Base-by-base conservation (phyloP, 2,113 vertebrate genomes). In the Nothobranchius furzeri region DNA sequence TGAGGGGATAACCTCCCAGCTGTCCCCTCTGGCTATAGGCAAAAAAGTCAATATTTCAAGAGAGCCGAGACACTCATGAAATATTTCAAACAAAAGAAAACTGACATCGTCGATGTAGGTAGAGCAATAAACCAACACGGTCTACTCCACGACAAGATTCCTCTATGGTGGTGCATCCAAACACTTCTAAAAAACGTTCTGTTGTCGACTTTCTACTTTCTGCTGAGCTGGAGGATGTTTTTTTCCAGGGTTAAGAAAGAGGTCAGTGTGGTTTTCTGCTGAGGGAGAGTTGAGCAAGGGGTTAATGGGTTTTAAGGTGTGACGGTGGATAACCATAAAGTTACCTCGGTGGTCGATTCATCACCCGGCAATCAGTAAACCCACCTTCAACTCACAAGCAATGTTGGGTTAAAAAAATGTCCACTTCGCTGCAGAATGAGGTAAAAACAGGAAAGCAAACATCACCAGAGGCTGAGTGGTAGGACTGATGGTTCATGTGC, bases 11-110 rank as follows among this genome's bases (percentile, higher is more conserved):
- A 79, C 80, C 79, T 81, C 50, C 51, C 8, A 36, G 64, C 70
- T 70, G 76, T 78, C 70, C 81, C 87, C 81, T 80, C 82, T 51
- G 72, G 81, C 80, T 75, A 74, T 51, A 69, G 70, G 49, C n/a
- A 56, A 47, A 86, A 86, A 83, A 79, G 88, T 90, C 90, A 87
- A 91, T 90, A 89, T 91, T 91, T 89, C 79, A 91, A 77, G 84
- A 86, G 67, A 70, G 70, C 56, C 75, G 67, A 81, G 66, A 70
- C 60, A 55, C 64, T 73, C 81, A 85, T 90, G 89, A 89, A 91
- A 93, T 91, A 93, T 92, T 91, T 90, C 85, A 91, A 82, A 89
- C 86, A 88, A 88, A 85, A 53, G 79, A 67, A 83, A 66, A 74
- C 83, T 86, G 65, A 76, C 83, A 82, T 78, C 3, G 37, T 71